A percentile compares a stretch with the other conserved stretches of the same genome.
These are phyloP conservation scores for Conopomorpha cramerella DNA, from an alignment of 1,140 invertebrate species.

Conservation along the genomic window DNA sequence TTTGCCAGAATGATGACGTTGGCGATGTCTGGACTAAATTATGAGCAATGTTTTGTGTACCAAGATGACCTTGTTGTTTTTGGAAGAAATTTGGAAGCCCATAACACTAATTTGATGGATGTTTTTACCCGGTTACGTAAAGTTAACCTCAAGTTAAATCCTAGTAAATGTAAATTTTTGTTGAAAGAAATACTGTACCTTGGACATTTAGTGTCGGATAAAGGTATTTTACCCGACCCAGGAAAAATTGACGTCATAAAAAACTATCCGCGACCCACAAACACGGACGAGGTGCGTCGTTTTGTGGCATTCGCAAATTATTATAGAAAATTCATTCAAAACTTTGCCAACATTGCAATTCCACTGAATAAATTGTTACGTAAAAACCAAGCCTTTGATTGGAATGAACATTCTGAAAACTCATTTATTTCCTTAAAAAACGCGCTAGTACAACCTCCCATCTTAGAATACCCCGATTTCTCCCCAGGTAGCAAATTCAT, in stretches of 20 bases:
- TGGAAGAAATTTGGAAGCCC: background rate
- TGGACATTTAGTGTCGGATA: conserved; percentile 7
- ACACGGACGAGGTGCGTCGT: conserved; percentile 12
- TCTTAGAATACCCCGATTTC: background rate
- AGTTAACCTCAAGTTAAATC: conserved; percentile 8
- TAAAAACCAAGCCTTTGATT: background rate
- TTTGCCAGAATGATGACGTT: conserved; percentile 6
- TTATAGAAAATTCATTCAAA: background rate
- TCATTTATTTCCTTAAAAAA: conserved; percentile 12
- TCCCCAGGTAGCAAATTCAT: background rate
- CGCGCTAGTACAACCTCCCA: background rate
- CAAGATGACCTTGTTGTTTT: conserved; percentile 3
- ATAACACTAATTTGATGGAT: conserved; percentile 2
- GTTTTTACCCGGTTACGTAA: conserved; percentile 1
- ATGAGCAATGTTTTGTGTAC: conserved; percentile 9
- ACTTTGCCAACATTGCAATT: background rate
- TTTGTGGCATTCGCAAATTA: conserved; percentile 18
- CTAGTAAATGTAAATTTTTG: conserved; percentile 9
- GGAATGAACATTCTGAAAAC: background rate
- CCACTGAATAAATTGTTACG: background rate
- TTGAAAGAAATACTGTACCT: conserved; percentile 9
- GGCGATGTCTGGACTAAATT: conserved; percentile 10
- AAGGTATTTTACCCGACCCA: conserved; percentile 10
- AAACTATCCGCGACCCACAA: conserved; percentile 10
- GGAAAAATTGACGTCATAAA: conserved; percentile 9